Percentiles rank a stretch among this genome's conserved stretches.
phyloP scores from a whole-genome alignment of 2,113 vertebrate genomes.

The Gyps fulvus region DNA sequence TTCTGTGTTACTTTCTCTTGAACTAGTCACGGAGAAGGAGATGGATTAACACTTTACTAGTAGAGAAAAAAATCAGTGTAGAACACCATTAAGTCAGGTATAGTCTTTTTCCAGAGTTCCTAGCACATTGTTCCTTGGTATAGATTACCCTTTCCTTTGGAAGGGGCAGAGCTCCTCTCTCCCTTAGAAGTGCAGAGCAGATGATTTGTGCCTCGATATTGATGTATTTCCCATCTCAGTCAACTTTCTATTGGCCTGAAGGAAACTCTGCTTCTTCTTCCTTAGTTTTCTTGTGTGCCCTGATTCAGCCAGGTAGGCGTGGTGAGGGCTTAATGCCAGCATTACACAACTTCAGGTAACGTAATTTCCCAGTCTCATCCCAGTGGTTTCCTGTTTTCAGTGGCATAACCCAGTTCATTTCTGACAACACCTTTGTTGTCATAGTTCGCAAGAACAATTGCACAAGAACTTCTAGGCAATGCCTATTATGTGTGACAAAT shows the following conservation, averaged over 20 bases:
- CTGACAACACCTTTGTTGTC: not conserved
- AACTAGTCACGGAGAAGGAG: not conserved
- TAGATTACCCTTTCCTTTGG: not conserved
- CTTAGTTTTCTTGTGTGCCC: rapidly evolving
- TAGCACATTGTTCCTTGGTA: not conserved
- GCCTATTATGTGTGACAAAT: not conserved
- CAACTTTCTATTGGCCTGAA: not conserved
- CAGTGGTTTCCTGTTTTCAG: not conserved
- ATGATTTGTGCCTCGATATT: not conserved
- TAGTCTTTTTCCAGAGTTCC: not conserved
- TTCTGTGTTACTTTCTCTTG: not conserved
- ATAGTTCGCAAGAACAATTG: not conserved
- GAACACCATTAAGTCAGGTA: not conserved
- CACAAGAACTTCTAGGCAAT: not conserved
- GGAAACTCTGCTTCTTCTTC: not conserved
- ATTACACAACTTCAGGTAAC: not conserved
- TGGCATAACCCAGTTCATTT: not conserved
- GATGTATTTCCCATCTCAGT: not conserved
- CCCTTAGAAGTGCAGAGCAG: not conserved
- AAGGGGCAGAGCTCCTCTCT: not conserved
- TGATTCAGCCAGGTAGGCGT: rapidly evolving
- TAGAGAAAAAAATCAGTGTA: not conserved
- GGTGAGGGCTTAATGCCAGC: not conserved
- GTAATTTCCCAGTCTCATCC: not conserved
- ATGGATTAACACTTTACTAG: not conserved